phyloP scores from a whole-genome alignment of 2,113 vertebrate species.

The Petromus typicus region DNA sequence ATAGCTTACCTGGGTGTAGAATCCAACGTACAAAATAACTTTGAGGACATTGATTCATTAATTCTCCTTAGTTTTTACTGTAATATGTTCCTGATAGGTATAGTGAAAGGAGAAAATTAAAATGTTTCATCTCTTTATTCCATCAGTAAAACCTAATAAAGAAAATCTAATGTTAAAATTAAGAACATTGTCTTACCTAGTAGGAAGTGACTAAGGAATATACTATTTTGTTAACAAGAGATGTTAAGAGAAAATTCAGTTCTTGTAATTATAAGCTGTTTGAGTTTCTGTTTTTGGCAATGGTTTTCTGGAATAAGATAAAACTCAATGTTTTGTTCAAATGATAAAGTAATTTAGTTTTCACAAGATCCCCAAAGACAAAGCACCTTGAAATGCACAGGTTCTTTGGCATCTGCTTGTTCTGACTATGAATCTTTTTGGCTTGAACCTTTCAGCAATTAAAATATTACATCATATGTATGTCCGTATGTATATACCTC shows the following conservation, averaged over 20 bases:
- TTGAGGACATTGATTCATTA: background rate
- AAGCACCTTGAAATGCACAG: background rate
- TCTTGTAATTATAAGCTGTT: constrained; percentile 14
- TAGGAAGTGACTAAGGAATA: background rate
- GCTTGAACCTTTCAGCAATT: background rate
- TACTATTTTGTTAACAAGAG: background rate
- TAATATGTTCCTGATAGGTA: background rate
- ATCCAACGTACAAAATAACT: constrained; percentile 31
- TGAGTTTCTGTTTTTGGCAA: constrained; percentile 3
- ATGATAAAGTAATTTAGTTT: background rate
- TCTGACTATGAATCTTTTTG: background rate
- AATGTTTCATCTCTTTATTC: background rate
- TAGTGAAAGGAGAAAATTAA: background rate
- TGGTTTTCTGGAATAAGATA: background rate
- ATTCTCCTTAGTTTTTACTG: background rate
- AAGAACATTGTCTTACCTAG: background rate
- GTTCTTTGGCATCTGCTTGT: background rate
- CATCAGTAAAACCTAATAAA: background rate
- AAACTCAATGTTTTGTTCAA: background rate
- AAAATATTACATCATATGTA: background rate
- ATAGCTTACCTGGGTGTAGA: constrained; percentile 17
- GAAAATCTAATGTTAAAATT: background rate
- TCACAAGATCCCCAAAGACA: background rate
- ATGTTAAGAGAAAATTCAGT: background rate
- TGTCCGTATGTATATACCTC: background rate